A percentile compares a stretch with the other conserved stretches of the same genome.
phyloP scores from a whole-genome alignment of 2,888 invertebrate species.

The Monopis laevigella region DNA sequence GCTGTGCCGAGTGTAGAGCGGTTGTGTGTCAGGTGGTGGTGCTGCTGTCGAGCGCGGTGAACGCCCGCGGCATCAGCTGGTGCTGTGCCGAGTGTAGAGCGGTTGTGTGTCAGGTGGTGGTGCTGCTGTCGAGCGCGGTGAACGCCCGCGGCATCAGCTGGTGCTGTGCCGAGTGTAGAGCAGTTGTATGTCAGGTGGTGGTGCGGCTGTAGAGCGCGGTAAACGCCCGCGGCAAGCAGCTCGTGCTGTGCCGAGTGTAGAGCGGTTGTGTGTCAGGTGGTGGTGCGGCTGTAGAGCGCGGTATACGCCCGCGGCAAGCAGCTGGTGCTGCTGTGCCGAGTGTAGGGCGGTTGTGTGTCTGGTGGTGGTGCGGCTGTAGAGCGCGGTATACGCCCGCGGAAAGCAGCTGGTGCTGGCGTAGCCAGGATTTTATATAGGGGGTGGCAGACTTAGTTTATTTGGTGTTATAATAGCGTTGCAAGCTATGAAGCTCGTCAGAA shows the following conservation, averaged over 20 bases:
- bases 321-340: too few relatives aligned
- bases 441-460: too few relatives aligned
- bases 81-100: too few relatives aligned
- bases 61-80: constrained; percentile 81
- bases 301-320: constrained; percentile 86
- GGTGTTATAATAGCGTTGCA: too few relatives aligned
- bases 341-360: too few relatives aligned
- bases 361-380: constrained; percentile 72
- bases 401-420: constrained; percentile 81
- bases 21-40: constrained; percentile 52
- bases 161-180: too few relatives aligned
- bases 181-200: too few relatives aligned
- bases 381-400: constrained; percentile 75
- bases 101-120: too few relatives aligned
- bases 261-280: background rate
- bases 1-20: too few relatives aligned
- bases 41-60: constrained; percentile 83
- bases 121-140: constrained; percentile 81
- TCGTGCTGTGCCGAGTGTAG: too few relatives aligned
- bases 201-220: constrained; percentile 81
- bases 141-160: constrained; percentile 83
- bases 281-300: constrained; percentile 76
- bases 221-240: constrained; percentile 83
- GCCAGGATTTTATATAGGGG: too few relatives aligned
- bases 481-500: too few relatives aligned